A percentile compares a stretch with the other conserved stretches of the same genome.
These are phyloP conservation scores for Agrotis exclamationis DNA, from an alignment of 2,888 invertebrate genomes.

Conservation along the genomic window DNA sequence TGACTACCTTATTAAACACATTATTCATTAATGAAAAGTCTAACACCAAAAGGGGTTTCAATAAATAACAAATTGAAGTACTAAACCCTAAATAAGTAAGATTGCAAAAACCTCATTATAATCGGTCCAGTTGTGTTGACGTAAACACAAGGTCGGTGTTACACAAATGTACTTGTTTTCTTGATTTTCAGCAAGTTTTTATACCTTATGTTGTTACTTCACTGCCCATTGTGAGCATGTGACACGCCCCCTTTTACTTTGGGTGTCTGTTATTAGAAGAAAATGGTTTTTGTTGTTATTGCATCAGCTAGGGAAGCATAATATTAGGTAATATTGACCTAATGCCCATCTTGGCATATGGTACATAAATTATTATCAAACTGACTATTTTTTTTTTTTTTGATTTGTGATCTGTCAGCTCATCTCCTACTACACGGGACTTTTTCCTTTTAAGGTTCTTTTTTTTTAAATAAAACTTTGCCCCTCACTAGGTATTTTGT, in stretches of 20 bases:
- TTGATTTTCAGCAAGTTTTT: slow-evolving; percentile 36
- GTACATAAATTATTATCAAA: no score
- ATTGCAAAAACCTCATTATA: slow-evolving; percentile 56
- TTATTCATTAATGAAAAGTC: no score
- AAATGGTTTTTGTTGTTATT: slow-evolving; percentile 1
- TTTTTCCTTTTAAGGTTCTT: no score
- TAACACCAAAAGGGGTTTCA: slow-evolving; percentile 9
- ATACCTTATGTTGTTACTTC: slow-evolving; percentile 16
- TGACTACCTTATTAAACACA: no score
- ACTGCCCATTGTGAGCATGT: neutral
- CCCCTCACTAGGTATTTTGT: no score
- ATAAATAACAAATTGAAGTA: fast-evolving
- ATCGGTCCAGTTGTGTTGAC: slow-evolving; percentile 61
- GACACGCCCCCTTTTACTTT: slow-evolving; percentile 3
- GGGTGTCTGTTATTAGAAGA: neutral
- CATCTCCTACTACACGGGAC: no score
- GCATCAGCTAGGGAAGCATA: neutral
- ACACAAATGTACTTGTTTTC: slow-evolving; percentile 46
- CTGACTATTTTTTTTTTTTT: no score
- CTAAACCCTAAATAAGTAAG: slow-evolving; percentile 41
- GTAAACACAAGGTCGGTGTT: slow-evolving; percentile 59
- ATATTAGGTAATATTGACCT: neutral
- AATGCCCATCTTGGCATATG: neutral
- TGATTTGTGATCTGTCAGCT: no score
- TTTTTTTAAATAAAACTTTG: no score